These are phyloP conservation scores for Peromyscus eremicus DNA, from an alignment of 2,797 vertebrate genomes.

Conservation along the genomic window DNA sequence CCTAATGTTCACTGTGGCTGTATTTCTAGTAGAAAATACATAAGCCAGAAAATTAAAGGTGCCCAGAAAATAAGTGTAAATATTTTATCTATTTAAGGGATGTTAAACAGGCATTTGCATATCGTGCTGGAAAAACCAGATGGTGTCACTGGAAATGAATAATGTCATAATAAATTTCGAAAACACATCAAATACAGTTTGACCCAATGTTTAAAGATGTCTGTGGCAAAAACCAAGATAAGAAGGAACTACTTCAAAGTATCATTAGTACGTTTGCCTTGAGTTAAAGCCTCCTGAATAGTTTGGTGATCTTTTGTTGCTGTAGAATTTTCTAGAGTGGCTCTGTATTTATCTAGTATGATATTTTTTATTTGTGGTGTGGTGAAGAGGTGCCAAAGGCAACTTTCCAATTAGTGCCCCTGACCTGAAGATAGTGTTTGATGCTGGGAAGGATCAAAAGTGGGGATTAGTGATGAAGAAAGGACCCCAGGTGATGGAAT, in stretches of 20 bases:
- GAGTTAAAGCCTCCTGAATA: neutral
- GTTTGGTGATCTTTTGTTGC: neutral
- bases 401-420: neutral
- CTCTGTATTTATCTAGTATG: neutral
- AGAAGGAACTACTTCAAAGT: neutral
- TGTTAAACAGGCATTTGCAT: neutral
- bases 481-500: neutral
- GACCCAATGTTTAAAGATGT: neutral
- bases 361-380: neutral
- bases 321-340: neutral
- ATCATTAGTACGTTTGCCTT: neutral
- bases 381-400: neutral
- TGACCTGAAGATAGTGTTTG: neutral
- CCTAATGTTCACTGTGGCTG: neutral
- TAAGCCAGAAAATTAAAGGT: neutral
- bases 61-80: neutral
- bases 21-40: constrained; percentile 45
- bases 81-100: neutral
- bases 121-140: constrained; percentile 29
- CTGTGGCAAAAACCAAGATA: neutral
- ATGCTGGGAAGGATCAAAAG: neutral
- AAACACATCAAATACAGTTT: neutral
- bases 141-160: constrained; percentile 8
- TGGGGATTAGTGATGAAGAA: neutral
- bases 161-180: neutral